Conservation (phyloP, 2,888 invertebrate species). For the Aspidiotus rigidus region DNA sequence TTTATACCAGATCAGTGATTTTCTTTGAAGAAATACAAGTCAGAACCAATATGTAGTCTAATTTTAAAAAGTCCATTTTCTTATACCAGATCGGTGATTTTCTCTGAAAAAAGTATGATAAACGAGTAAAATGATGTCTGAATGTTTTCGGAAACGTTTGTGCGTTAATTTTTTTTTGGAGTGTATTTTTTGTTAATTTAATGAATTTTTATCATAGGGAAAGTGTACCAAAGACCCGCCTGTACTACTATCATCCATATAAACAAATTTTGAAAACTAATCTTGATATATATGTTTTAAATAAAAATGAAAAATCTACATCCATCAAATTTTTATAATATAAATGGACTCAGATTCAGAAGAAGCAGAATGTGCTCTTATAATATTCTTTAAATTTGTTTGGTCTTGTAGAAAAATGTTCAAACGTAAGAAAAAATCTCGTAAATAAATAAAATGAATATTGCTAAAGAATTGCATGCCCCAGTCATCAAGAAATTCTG, state of each 20-base stretch:
- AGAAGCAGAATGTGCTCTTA: background rate
- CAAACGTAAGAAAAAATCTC: constrained; percentile 16
- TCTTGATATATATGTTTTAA: constrained; percentile 1
- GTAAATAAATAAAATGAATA: constrained; percentile 18
- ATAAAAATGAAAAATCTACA: background rate
- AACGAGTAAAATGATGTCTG: no score
- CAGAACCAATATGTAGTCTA: no score
- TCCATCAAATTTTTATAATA: constrained; percentile 3
- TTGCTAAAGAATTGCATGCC: constrained; percentile 20
- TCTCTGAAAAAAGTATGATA: no score
- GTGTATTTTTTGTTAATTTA: no score
- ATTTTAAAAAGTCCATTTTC: no score
- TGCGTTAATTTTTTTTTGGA: no score
- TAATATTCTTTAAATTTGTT: constrained; percentile 4
- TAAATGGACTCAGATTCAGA: background rate
- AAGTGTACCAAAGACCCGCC: no score
- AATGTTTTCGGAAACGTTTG: no score
- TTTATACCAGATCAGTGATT: no score
- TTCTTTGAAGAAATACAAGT: no score
- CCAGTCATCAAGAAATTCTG: constrained; percentile 15
- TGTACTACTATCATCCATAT: background rate
- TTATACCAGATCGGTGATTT: no score
- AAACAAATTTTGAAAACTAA: constrained; percentile 4
- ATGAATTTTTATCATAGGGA: no score
- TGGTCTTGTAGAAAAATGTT: constrained; percentile 1